Evolutionary conservation across 2,888 invertebrate species (phyloP).

Genomic region (Adelognathus sp.): DNA sequence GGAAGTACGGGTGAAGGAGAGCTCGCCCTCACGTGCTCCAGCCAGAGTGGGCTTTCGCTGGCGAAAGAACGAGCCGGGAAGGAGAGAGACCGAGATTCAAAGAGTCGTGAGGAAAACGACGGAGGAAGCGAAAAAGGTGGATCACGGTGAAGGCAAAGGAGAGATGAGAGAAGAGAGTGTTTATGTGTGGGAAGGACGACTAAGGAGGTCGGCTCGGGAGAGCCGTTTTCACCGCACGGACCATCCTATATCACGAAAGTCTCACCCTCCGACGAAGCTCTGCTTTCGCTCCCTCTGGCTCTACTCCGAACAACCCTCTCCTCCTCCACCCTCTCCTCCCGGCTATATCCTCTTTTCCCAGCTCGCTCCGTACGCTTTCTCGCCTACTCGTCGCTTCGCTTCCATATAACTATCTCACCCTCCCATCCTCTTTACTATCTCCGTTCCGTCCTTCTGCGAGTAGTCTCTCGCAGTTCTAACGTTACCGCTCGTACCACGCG

Average conservation of each 20-base stretch:
- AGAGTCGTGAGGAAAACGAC: slow-evolving; percentile 29
- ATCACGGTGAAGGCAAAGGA: slow-evolving; percentile 27
- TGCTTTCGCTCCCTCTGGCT: slow-evolving; percentile 58
- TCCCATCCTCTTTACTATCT: slow-evolving; percentile 49
- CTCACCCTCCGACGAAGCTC: slow-evolving; percentile 59
- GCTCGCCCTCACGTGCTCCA: slow-evolving; percentile 53
- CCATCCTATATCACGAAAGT: slow-evolving; percentile 78
- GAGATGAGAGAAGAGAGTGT: slow-evolving; percentile 55
- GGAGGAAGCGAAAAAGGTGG: slow-evolving; percentile 37
- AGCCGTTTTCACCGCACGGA: slow-evolving; percentile 78
- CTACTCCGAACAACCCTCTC: slow-evolving; percentile 42
- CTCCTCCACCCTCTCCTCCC: slow-evolving; percentile 44
- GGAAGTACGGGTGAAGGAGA: slow-evolving; percentile 43
- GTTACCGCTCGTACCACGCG: slow-evolving; percentile 71
- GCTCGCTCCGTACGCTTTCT: slow-evolving; percentile 37
- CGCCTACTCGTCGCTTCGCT: slow-evolving; percentile 40
- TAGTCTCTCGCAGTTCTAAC: slow-evolving; percentile 14
- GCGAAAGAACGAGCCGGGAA: slow-evolving; percentile 53
- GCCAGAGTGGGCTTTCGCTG: slow-evolving; percentile 50
- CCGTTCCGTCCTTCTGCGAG: slow-evolving; percentile 24
- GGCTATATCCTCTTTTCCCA: slow-evolving; percentile 54
- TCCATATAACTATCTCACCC: slow-evolving; percentile 55
- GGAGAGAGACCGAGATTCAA: slow-evolving; percentile 21
- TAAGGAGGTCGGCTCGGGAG: slow-evolving; percentile 70
- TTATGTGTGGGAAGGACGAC: slow-evolving; percentile 65